Evolutionary conservation across 92 coral and sea anemone species (phyloP).

Genomic region (Pocillopora meandrina): DNA sequence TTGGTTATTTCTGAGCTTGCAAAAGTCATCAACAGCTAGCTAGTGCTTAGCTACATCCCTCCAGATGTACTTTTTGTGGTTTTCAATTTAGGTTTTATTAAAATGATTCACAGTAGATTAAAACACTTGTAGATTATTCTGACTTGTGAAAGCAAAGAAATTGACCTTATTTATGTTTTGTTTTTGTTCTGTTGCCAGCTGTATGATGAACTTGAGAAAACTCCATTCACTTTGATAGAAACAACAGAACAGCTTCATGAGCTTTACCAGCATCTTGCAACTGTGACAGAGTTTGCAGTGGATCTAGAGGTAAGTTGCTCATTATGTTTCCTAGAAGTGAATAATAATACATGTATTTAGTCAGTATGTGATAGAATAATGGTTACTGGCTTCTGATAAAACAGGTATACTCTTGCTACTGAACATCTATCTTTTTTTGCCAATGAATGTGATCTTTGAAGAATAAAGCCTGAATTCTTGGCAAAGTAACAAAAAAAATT

Average conservation of each 20-base stretch:
- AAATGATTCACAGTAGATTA: too few species aligned
- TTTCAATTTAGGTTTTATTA: too few species aligned
- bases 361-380: background rate
- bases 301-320: slow-evolving; percentile 77
- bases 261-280: slow-evolving; percentile 56
- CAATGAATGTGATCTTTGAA: too few species aligned
- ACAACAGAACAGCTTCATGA: slow-evolving; percentile 77
- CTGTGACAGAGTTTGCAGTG: slow-evolving; percentile 87
- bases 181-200: slow-evolving; percentile 41
- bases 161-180: background rate
- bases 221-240: slow-evolving; percentile 70
- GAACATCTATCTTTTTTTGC: too few species aligned
- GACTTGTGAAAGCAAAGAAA: background rate
- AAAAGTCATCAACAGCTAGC: too few species aligned
- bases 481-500: too few species aligned
- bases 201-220: slow-evolving; percentile 78
- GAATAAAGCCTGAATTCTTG: too few species aligned
- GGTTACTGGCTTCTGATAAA: too few species aligned
- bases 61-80: too few species aligned
- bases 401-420: too few species aligned
- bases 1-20: too few species aligned
- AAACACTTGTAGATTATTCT: background rate
- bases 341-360: background rate
- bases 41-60: too few species aligned
- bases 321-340: background rate